Conservation (phyloP, 2,797 vertebrate genomes). For the Chelon labrosus region DNA sequence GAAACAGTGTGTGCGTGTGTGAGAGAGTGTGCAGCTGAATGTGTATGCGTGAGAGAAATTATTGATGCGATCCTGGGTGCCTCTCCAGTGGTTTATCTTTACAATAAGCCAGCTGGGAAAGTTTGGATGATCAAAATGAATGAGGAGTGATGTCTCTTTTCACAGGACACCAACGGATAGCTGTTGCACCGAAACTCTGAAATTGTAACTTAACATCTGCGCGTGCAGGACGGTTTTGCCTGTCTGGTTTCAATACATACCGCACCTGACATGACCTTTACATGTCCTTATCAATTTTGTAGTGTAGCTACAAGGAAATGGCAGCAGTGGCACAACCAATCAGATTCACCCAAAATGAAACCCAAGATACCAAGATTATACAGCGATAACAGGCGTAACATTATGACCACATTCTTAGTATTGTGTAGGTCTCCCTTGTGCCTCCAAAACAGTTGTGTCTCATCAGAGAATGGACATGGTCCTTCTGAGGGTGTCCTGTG, state of each 20-base stretch:
- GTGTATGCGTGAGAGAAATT: slow-evolving; percentile 16
- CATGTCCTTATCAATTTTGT: slow-evolving; percentile 22
- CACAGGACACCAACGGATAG: background rate
- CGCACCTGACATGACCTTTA: background rate
- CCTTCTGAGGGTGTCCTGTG: no score
- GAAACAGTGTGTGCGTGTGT: slow-evolving; percentile 28
- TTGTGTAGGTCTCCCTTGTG: no score
- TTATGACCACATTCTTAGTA: no score
- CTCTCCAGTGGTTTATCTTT: slow-evolving; percentile 21
- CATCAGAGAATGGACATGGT: no score
- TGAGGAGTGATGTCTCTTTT: background rate
- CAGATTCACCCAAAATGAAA: background rate
- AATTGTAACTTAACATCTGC: no score
- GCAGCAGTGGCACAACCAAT: slow-evolving; percentile 5
- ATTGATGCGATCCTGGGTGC: slow-evolving; percentile 29
- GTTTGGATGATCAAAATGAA: slow-evolving; percentile 45
- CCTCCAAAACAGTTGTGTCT: no score
- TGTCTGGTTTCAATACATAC: no score
- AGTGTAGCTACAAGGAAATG: slow-evolving; percentile 17
- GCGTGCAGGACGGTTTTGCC: background rate
- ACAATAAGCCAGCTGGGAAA: slow-evolving; percentile 34
- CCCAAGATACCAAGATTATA: background rate
- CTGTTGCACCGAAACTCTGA: background rate
- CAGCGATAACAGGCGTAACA: no score
- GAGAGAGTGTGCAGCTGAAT: background rate